Conservation (phyloP, 2,113 vertebrate genomes). For the Dicrurus megarhynchus region DNA sequence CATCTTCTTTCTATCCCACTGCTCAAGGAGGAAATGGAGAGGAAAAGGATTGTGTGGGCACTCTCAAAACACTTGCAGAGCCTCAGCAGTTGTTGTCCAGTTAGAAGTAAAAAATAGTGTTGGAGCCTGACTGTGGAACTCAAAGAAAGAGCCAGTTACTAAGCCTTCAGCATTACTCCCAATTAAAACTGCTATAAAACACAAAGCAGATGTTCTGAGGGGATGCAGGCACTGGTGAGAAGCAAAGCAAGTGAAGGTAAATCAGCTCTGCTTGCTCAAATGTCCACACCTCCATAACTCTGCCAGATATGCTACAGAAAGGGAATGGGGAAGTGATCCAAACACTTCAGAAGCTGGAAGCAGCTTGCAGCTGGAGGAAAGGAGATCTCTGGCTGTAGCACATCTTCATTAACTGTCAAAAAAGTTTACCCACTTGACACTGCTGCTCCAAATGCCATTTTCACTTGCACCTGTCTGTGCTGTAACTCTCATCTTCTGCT, state of each 20-base stretch:
- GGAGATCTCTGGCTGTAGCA: not conserved
- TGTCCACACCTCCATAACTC: not conserved
- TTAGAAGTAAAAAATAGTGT: not conserved
- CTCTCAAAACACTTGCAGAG: not conserved
- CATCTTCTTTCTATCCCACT: not conserved
- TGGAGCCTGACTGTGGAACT: not conserved
- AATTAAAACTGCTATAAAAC: not conserved
- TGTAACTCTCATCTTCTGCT: not conserved
- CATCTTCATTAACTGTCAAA: not conserved
- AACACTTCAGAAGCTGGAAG: not conserved
- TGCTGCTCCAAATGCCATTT: not conserved
- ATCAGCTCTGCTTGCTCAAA: not conserved
- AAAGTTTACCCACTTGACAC: not conserved
- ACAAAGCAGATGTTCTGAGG: not conserved
- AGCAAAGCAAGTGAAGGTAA: not conserved
- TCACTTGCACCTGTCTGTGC: not conserved
- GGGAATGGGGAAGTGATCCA: not conserved
- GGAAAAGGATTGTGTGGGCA: not conserved
- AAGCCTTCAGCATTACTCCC: not conserved
- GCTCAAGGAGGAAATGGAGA: not conserved
- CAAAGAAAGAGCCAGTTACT: not conserved
- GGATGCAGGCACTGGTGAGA: not conserved
- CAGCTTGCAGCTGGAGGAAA: not conserved
- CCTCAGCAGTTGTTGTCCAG: not conserved
- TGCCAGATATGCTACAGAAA: not conserved